These are phyloP conservation scores for Drepanosiphum platanoidis DNA, from an alignment of 2,888 invertebrate species.

Conservation along the genomic window DNA sequence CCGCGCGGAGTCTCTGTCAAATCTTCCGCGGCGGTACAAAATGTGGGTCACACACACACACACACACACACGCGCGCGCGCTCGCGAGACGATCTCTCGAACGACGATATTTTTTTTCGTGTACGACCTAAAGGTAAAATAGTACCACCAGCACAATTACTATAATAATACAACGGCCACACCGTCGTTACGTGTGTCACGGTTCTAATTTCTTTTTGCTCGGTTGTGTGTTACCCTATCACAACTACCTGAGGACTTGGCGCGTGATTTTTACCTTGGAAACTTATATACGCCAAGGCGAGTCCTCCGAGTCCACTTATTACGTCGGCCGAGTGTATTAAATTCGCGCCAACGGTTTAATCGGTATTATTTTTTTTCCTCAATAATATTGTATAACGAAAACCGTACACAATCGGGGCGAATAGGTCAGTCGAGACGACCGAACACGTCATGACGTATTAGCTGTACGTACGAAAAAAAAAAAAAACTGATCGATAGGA, in stretches of 20 bases:
- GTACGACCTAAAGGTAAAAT: slow-evolving; percentile 13
- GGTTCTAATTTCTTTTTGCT: slow-evolving; percentile 22
- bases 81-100: background rate
- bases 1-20: background rate
- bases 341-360: too few species aligned
- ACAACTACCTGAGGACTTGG: background rate
- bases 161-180: background rate
- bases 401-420: background rate
- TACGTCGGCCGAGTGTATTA: background rate
- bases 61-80: background rate
- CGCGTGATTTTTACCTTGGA: slow-evolving; percentile 31
- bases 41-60: slow-evolving; percentile 26
- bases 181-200: slow-evolving; percentile 5
- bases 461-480: background rate
- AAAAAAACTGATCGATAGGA: slow-evolving; percentile 38
- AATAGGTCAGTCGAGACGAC: slow-evolving; percentile 20
- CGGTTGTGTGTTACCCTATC: background rate
- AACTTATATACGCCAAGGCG: background rate
- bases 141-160: background rate
- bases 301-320: background rate
- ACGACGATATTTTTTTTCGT: slow-evolving; percentile 23
- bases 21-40: too few species aligned
- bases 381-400: slow-evolving; percentile 28
- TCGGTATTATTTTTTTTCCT: background rate
- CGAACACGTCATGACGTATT: background rate